These are phyloP conservation scores for Plagodis dolabraria DNA, from an alignment of 2,888 invertebrate genomes.

Conservation along the genomic window DNA sequence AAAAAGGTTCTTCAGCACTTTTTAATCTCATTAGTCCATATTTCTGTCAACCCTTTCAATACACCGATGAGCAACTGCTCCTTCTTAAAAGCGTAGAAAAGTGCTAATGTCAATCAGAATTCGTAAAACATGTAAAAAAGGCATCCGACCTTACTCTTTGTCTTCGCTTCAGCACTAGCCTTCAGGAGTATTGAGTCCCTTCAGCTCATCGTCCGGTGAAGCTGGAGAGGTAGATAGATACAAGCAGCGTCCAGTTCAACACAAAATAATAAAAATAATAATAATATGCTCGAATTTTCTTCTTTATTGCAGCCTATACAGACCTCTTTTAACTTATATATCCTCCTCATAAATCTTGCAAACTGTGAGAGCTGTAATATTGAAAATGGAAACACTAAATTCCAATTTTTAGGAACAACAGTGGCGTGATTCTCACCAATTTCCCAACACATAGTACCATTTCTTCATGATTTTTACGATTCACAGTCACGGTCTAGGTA, in stretches of 20 bases:
- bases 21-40: not conserved
- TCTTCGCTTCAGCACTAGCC: no score
- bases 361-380: constrained; percentile 28
- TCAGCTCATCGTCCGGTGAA: no score
- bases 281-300: no score
- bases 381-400: constrained; percentile 31
- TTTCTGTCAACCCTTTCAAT: not conserved
- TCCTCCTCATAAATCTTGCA: constrained; percentile 13
- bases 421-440: constrained; percentile 43
- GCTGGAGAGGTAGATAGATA: no score
- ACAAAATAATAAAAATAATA: no score
- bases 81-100: not conserved
- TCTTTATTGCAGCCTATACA: no score
- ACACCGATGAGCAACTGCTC: not conserved
- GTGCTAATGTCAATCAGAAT: not conserved
- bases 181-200: no score
- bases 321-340: not conserved
- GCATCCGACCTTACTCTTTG: no score
- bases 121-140: no score
- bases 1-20: not conserved
- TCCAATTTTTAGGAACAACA: constrained; percentile 30
- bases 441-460: constrained; percentile 43
- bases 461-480: constrained; percentile 50
- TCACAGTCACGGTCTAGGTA: constrained; percentile 41
- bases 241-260: no score